Conservation (phyloP, 2,888 invertebrate species). For the Amiota mariae region DNA sequence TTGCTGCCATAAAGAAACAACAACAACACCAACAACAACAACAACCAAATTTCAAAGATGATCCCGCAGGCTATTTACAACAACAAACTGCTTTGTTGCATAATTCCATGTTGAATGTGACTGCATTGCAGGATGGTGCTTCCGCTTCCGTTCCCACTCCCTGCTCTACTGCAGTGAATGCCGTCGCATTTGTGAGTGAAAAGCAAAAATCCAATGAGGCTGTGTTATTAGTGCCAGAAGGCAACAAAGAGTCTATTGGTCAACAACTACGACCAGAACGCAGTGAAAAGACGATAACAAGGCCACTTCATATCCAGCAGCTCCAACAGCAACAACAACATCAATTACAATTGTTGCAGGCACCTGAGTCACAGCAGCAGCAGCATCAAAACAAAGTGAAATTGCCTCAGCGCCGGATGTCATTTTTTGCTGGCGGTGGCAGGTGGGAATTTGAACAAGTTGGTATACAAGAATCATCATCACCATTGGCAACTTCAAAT, state of each 20-base stretch:
- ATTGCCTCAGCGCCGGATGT: slow-evolving; percentile 36
- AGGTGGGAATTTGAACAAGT: slow-evolving; percentile 28
- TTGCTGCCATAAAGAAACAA: slow-evolving; percentile 29
- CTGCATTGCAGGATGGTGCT: slow-evolving; percentile 32
- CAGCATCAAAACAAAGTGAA: slow-evolving; percentile 41
- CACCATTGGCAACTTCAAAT: neutral
- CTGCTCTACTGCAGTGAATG: neutral
- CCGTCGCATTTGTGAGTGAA: slow-evolving; percentile 8
- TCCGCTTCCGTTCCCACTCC: slow-evolving; percentile 20
- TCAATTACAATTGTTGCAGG: neutral
- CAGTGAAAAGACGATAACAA: slow-evolving; percentile 37
- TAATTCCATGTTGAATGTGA: slow-evolving; percentile 81
- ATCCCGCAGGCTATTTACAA: slow-evolving; percentile 91
- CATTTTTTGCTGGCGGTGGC: slow-evolving; percentile 33
- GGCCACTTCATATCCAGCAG: neutral
- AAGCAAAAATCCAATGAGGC: slow-evolving; percentile 23
- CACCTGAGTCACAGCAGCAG: neutral
- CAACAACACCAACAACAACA: slow-evolving; percentile 74
- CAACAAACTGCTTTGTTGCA: slow-evolving; percentile 91
- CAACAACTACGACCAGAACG: slow-evolving; percentile 48
- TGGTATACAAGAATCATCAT: slow-evolving; percentile 29
- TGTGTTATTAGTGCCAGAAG: slow-evolving; percentile 14
- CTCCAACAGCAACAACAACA: neutral
- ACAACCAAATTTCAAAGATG: slow-evolving; percentile 89
- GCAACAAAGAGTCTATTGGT: slow-evolving; percentile 10